Conservation (phyloP, 2,888 invertebrate species). For the Apocheima hispidaria region DNA sequence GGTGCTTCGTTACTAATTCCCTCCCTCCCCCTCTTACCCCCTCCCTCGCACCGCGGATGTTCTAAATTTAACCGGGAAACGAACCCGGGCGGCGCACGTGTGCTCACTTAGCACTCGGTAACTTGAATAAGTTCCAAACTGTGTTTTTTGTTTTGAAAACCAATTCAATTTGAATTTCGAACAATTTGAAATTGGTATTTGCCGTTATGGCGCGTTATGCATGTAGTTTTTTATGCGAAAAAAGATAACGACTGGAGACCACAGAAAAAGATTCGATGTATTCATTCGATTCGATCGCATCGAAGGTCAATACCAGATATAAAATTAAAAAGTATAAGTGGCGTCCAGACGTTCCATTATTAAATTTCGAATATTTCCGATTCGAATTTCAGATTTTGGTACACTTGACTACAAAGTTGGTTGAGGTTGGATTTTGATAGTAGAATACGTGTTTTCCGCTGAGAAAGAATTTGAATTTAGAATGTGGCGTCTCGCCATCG, state of each 20-base stretch:
- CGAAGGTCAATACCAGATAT: slow-evolving; percentile 81
- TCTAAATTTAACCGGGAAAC: slow-evolving; percentile 81
- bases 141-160: slow-evolving; percentile 37
- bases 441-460: slow-evolving; percentile 16
- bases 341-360: slow-evolving; percentile 69
- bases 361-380: slow-evolving; percentile 84
- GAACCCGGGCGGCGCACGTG: slow-evolving; percentile 77
- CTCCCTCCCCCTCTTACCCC: slow-evolving; percentile 51
- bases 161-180: slow-evolving; percentile 43
- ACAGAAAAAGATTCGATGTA: slow-evolving; percentile 71
- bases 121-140: slow-evolving; percentile 68
- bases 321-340: slow-evolving; percentile 85
- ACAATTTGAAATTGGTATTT: slow-evolving; percentile 41
- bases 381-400: slow-evolving; percentile 81
- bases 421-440: slow-evolving; percentile 24
- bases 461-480: slow-evolving; percentile 49
- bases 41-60: slow-evolving; percentile 50
- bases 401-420: slow-evolving; percentile 39
- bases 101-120: slow-evolving; percentile 76
- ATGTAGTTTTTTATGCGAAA: slow-evolving; percentile 49
- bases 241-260: slow-evolving; percentile 59
- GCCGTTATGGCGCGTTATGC: slow-evolving; percentile 42
- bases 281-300: slow-evolving; percentile 78
- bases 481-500: slow-evolving; percentile 35
- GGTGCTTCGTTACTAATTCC: slow-evolving; percentile 76